Evolutionary conservation across 2,113 vertebrate genomes (phyloP), one percentile per base, ranked within the genome.

Genomic region (Sceloporus undulatus): DNA sequence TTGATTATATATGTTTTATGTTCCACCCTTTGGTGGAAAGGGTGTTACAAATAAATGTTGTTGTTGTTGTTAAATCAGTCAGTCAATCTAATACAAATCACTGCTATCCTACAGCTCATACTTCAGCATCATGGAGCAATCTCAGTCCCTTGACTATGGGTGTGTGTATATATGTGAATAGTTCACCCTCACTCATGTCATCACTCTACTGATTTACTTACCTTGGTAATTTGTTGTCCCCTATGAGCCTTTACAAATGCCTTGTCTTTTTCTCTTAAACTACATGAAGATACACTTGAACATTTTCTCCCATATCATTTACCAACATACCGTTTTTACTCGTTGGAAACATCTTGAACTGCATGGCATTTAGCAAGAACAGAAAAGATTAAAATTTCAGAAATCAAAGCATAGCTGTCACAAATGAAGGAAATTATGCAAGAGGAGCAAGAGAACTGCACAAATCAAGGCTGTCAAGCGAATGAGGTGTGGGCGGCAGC

Each of bases 331-430:
- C 68, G 70, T 84, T 85, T 83, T 40, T 38, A 76, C 66, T 89
- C 62, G 42, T 25, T 91, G 56, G 89, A 48, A 79, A 34, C 40
- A 65, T 85, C n/a, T 89, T 65, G 76, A 42, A 65, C 71, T 77
- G n/a, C 80, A 56, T 29, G 71, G 40, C 40, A 56, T 59, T 84
- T 78, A 80, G 13, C 54, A 56, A 80, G 85, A 66, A 56, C 75
- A 84, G 81, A 82, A 56, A 86, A 65, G 62, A 84, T 68, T 79
- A 62, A 73, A 40, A 74, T 71, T 79, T 62, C 42, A 79, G n/a
- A 42, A 62, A n/a, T 74, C 68, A 84, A 84, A 66, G 68, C 81
- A 68, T 34, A 79, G 59, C 75, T 87, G n/a, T 66, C 81, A 84
- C 74, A 62, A 89, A 79, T 40, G n/a, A 74, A 85, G 82, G 66